phyloP scores from a whole-genome alignment of 2,113 vertebrate genomes.

The Ceratotherium simum region DNA sequence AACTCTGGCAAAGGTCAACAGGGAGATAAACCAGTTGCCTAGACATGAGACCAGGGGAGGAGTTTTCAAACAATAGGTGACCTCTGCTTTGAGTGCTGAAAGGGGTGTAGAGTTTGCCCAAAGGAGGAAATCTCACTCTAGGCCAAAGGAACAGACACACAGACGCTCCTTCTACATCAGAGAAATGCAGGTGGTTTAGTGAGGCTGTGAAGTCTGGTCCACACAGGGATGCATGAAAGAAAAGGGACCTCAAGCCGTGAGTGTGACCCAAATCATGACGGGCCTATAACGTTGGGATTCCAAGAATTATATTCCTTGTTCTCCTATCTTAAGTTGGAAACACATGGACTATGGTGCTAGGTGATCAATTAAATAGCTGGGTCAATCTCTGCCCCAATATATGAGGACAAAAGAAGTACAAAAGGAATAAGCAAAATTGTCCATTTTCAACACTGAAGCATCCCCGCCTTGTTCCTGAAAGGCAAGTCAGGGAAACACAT shows the following conservation, averaged over 20 bases:
- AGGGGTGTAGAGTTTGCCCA: background rate
- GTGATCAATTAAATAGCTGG: background rate
- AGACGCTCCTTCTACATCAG: background rate
- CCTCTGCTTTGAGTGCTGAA: background rate
- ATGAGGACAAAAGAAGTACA: background rate
- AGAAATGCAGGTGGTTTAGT: background rate
- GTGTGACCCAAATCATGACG: background rate
- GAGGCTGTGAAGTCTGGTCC: background rate
- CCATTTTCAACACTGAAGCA: background rate
- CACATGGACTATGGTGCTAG: background rate
- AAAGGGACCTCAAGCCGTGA: background rate
- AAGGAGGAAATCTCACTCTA: background rate
- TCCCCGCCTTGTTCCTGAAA: background rate
- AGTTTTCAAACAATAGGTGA: background rate
- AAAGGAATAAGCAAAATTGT: background rate
- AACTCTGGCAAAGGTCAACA: background rate
- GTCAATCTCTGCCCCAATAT: background rate
- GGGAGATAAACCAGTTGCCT: background rate
- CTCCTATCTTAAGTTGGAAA: background rate
- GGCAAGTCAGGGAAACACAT: background rate
- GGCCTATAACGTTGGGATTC: background rate
- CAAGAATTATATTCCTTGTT: background rate
- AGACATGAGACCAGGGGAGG: background rate
- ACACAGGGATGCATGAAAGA: background rate
- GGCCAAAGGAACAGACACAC: background rate